phyloP scores from a whole-genome alignment of 1,140 invertebrate species.

The Drosophila persimilis region DNA sequence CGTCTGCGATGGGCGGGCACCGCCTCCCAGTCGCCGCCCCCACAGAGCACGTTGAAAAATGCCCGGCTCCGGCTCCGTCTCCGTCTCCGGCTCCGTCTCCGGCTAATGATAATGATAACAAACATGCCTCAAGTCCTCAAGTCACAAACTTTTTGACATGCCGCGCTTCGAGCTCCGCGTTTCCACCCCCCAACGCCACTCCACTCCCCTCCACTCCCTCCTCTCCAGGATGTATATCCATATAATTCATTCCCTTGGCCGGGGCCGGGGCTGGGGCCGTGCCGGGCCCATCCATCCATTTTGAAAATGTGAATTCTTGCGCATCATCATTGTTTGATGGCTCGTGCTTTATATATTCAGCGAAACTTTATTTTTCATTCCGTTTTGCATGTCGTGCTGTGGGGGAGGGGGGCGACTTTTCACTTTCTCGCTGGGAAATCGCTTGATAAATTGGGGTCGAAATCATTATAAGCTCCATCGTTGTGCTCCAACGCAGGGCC shows the following conservation, averaged over 20 bases:
- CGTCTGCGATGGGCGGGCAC: slow-evolving; percentile 29
- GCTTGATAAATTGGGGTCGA: slow-evolving; percentile 80
- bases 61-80: slow-evolving; percentile 12
- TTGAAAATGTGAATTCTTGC: slow-evolving; percentile 79
- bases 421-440: slow-evolving; percentile 57
- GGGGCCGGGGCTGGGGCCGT: background rate
- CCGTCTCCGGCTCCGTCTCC: too few relatives aligned
- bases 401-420: slow-evolving; percentile 51
- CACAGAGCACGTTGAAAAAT: slow-evolving; percentile 61
- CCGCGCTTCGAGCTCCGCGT: slow-evolving; percentile 23
- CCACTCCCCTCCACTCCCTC: background rate
- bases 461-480: slow-evolving; percentile 72
- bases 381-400: slow-evolving; percentile 13
- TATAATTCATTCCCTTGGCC: slow-evolving; percentile 68
- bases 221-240: slow-evolving; percentile 50
- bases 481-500: slow-evolving; percentile 65
- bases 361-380: slow-evolving; percentile 60
- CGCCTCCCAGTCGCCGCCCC: slow-evolving; percentile 8
- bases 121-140: slow-evolving; percentile 72
- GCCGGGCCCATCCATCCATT: slow-evolving; percentile 65
- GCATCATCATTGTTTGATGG: slow-evolving; percentile 82
- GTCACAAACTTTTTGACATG: slow-evolving; percentile 79
- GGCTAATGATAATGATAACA: slow-evolving; percentile 81
- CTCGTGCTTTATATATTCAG: slow-evolving; percentile 69
- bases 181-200: background rate